These are phyloP conservation scores for Gymnothorax javanicus DNA, from an alignment of 2,797 vertebrate species.

Conservation along the genomic window DNA sequence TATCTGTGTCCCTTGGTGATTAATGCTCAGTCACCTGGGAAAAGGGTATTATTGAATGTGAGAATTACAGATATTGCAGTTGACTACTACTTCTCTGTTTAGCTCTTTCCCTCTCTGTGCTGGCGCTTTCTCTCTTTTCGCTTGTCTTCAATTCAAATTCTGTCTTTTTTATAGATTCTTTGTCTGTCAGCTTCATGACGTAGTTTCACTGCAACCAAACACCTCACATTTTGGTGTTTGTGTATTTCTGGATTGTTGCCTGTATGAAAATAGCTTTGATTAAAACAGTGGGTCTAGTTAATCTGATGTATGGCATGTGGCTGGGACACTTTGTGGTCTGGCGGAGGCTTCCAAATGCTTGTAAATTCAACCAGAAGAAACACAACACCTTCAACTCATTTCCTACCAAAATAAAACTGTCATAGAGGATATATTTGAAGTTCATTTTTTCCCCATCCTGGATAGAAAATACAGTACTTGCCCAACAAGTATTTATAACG, in stretches of 20 bases:
- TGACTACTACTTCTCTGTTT: background rate
- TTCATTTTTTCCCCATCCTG: conserved; percentile 18
- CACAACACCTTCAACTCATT: conserved; percentile 41
- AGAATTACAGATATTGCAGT: background rate
- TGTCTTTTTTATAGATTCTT: background rate
- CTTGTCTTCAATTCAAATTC: background rate
- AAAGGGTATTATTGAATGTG: background rate
- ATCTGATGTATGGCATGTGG: conserved; percentile 20
- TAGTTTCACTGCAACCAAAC: conserved; percentile 22
- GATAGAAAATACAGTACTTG: conserved; percentile 25
- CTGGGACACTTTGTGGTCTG: conserved; percentile 37
- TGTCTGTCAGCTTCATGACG: background rate
- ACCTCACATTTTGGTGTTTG: conserved; percentile 25
- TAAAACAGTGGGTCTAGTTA: conserved; percentile 29
- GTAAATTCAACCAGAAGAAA: conserved; percentile 46
- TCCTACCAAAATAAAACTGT: conserved; percentile 47
- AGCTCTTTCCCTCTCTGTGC: background rate
- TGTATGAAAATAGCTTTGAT: conserved; percentile 33
- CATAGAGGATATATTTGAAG: conserved; percentile 45
- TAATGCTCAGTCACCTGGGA: background rate
- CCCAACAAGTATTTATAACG: conserved; percentile 14
- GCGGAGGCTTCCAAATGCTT: conserved; percentile 22
- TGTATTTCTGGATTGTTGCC: conserved; percentile 28
- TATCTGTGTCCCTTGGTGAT: conserved; percentile 7
- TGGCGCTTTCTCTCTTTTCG: too few species aligned